Percentiles rank a stretch among this genome's conserved stretches.
Evolutionary conservation across 2,888 invertebrate species (phyloP).

Genomic region (Pseudococcus longispinus): DNA sequence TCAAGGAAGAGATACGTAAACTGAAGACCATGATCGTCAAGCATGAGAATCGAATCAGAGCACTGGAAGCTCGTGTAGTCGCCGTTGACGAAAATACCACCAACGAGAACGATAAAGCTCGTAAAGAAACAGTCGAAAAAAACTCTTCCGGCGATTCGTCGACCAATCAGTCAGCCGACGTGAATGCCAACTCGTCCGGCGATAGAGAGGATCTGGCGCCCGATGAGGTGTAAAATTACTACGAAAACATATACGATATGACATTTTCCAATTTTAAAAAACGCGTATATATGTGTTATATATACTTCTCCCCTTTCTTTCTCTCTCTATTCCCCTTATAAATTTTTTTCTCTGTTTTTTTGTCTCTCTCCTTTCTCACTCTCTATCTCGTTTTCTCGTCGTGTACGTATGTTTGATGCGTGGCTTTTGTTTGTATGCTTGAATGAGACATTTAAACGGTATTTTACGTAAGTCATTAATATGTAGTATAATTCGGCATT

Average conservation of each 20-base stretch:
- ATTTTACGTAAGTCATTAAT: slow-evolving; percentile 33
- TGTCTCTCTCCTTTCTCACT: neutral
- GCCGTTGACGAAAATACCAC: slow-evolving; percentile 63
- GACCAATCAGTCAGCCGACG: slow-evolving; percentile 58
- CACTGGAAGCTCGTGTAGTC: slow-evolving; percentile 72
- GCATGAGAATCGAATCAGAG: slow-evolving; percentile 86
- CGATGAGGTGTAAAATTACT: slow-evolving; percentile 62
- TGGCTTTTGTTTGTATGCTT: neutral
- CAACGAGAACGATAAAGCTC: slow-evolving; percentile 62
- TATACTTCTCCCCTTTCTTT: neutral
- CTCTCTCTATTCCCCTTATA: neutral
- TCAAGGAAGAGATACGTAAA: slow-evolving; percentile 88
- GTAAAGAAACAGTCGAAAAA: slow-evolving; percentile 50
- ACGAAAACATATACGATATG: neutral
- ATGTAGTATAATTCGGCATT: slow-evolving; percentile 12
- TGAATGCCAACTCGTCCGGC: slow-evolving; percentile 57
- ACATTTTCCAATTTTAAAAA: slow-evolving; percentile 7
- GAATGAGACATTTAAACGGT: neutral
- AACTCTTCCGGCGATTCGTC: slow-evolving; percentile 49
- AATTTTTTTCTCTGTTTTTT: neutral
- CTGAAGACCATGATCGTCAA: slow-evolving; percentile 93
- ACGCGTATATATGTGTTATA: slow-evolving; percentile 36
- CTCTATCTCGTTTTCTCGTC: neutral
- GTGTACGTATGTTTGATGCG: neutral
- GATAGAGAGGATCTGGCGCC: slow-evolving; percentile 61